Conservation (phyloP, 2,888 invertebrate genomes). For the Doris montereyensis region DNA sequence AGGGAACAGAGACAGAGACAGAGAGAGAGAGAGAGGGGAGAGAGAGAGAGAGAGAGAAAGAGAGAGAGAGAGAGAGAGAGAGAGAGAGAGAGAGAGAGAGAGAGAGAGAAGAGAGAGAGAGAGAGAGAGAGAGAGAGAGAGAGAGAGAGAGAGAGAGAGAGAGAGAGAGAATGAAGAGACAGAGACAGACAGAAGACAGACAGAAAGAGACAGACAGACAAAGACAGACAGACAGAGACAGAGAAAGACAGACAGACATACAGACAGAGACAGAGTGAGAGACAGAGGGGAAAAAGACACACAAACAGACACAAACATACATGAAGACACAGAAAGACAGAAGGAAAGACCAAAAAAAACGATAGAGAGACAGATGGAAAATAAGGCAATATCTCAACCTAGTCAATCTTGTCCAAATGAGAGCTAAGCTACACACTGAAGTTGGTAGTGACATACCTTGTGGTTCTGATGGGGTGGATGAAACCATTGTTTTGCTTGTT, state of each 20-base stretch:
- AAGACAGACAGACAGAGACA: background rate
- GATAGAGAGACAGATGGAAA: too few species aligned
- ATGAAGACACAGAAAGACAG: background rate
- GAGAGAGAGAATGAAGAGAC: background rate
- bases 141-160: background rate
- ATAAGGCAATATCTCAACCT: too few species aligned
- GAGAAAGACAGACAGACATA: background rate
- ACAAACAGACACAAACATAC: background rate
- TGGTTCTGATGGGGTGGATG: too few species aligned
- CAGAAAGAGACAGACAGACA: background rate
- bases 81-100: slow-evolving; percentile 20
- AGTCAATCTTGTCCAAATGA: too few species aligned
- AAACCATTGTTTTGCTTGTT: too few species aligned
- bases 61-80: slow-evolving; percentile 8
- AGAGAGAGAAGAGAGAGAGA: background rate
- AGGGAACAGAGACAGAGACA: too few species aligned
- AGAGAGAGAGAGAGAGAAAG: background rate
- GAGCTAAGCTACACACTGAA: too few species aligned
- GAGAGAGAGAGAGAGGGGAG: background rate
- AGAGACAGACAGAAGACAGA: background rate
- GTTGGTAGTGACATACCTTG: too few species aligned
- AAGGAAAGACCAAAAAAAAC: too few species aligned
- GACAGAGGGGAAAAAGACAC: background rate
- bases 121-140: background rate
- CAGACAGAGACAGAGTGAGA: background rate